These are phyloP conservation scores for Suricata suricatta DNA, from an alignment of 2,113 vertebrate species.

Conservation along the genomic window DNA sequence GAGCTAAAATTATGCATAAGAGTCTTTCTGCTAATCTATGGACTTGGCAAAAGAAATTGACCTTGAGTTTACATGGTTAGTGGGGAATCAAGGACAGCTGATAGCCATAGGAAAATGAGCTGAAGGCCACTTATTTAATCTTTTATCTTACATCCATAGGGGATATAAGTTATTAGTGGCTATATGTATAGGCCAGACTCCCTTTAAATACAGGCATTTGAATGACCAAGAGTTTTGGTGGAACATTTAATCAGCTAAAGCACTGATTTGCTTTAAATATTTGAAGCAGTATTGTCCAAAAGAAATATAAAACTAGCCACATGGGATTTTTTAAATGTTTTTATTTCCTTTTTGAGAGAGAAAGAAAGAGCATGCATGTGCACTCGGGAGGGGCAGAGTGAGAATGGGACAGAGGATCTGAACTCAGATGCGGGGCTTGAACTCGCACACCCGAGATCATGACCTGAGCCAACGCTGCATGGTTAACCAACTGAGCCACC, in stretches of 20 bases:
- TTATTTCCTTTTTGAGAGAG: too few species aligned
- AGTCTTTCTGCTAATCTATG: not conserved
- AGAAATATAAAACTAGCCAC: not conserved
- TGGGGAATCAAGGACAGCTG: not conserved
- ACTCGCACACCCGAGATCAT: too few species aligned
- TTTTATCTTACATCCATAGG: not conserved
- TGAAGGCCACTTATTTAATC: not conserved
- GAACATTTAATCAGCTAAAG: slow-evolving; percentile 2
- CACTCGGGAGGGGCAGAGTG: too few species aligned
- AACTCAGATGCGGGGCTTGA: too few species aligned
- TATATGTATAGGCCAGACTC: not conserved
- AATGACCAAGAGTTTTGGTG: not conserved
- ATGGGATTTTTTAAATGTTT: not conserved
- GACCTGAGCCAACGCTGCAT: too few species aligned
- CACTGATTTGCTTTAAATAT: not conserved
- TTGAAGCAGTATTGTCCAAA: not conserved
- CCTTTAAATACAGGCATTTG: slow-evolving; percentile 27
- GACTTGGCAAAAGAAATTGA: not conserved
- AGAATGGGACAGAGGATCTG: too few species aligned
- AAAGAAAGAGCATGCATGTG: too few species aligned
- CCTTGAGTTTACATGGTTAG: not conserved
- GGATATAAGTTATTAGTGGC: not conserved
- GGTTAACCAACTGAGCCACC: too few species aligned
- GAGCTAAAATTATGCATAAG: not conserved
- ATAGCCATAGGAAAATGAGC: not conserved